phyloP scores from a whole-genome alignment of 2,797 vertebrate genomes.

The Xenentodon cancila region DNA sequence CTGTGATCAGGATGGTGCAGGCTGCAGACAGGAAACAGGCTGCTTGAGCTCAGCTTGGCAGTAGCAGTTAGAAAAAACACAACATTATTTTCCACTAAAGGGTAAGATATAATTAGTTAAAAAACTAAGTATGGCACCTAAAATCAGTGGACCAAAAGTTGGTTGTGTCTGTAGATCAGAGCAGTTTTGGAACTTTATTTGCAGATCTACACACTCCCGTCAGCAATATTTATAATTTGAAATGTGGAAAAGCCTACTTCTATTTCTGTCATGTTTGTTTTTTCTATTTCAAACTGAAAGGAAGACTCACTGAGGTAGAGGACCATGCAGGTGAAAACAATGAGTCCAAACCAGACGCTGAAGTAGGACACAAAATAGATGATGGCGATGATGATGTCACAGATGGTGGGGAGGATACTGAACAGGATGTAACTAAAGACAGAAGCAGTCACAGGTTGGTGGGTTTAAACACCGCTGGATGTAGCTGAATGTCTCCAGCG shows the following conservation, averaged over 20 bases:
- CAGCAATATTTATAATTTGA: too few species aligned
- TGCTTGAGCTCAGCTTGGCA: neutral
- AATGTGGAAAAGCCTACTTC: too few species aligned
- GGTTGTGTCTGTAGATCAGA: too few species aligned
- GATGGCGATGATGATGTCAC: slow-evolving; percentile 89
- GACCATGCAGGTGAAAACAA: slow-evolving; percentile 92
- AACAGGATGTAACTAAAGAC: slow-evolving; percentile 89
- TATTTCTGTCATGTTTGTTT: too few species aligned
- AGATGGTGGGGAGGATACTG: slow-evolving; percentile 89
- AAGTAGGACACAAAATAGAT: slow-evolving; percentile 91
- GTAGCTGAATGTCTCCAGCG: neutral
- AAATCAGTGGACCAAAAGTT: too few species aligned
- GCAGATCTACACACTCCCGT: too few species aligned
- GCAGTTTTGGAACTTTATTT: too few species aligned
- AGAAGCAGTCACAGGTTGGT: neutral
- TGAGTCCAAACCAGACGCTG: slow-evolving; percentile 93
- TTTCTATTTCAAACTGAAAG: too few species aligned
- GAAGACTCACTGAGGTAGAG: slow-evolving; percentile 89
- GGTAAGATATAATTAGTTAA: too few species aligned
- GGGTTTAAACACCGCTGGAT: neutral
- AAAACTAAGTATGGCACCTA: too few species aligned
- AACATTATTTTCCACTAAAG: too few species aligned
- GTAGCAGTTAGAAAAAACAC: too few species aligned
- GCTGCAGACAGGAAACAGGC: slow-evolving; percentile 64
- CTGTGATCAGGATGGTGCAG: slow-evolving; percentile 89